phyloP scores from a whole-genome alignment of 2,113 vertebrate species.

The Quiscalus mexicanus region DNA sequence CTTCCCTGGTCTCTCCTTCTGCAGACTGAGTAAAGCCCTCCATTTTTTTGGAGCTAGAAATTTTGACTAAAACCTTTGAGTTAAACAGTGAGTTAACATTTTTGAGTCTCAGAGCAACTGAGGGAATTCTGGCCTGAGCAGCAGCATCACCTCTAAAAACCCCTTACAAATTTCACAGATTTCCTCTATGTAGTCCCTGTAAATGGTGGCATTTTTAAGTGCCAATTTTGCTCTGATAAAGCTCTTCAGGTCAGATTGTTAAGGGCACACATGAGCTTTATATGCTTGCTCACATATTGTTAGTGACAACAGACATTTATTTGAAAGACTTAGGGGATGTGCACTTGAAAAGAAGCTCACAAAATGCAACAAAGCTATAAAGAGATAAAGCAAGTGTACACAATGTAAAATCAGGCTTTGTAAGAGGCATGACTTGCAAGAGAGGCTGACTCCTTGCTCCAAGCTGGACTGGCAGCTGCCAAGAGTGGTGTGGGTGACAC shows the following conservation, averaged over 20 bases:
- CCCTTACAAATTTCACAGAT: not conserved
- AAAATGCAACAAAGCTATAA: not conserved
- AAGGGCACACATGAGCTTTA: not conserved
- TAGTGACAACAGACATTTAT: not conserved
- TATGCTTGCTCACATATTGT: not conserved
- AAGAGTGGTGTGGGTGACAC: not conserved
- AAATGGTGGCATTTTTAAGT: not conserved
- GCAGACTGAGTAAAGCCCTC: not conserved
- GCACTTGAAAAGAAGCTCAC: not conserved
- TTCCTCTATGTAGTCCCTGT: not conserved
- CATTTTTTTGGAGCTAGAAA: not conserved
- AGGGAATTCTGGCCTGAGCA: not conserved
- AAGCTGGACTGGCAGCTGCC: not conserved
- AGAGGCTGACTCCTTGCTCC: not conserved
- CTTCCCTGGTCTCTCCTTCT: not conserved
- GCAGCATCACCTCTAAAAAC: not conserved
- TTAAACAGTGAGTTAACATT: not conserved
- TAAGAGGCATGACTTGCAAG: not conserved
- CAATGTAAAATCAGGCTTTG: not conserved
- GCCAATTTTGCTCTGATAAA: not conserved
- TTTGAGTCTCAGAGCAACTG: not conserved
- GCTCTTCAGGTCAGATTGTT: not conserved
- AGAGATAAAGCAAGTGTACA: not conserved
- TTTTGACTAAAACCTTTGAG: not conserved
- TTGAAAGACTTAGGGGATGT: rapidly evolving